A percentile compares a stretch with the other conserved stretches of the same genome.
These are phyloP conservation scores for Falco novaeseelandiae DNA, from an alignment of 2,797 vertebrate genomes.

Conservation along the genomic window DNA sequence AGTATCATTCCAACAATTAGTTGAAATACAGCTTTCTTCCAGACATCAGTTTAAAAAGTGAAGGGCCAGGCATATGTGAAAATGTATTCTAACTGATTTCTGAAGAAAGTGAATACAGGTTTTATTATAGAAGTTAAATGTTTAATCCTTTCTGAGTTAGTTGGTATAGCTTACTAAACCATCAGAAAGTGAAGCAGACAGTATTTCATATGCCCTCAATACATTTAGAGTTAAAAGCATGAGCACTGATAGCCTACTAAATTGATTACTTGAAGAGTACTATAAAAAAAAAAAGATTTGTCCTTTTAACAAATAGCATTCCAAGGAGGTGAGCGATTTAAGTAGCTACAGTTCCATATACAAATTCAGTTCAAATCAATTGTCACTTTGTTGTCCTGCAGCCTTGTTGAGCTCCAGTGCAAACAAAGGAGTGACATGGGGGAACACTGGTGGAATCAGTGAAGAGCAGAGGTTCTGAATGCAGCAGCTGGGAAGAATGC, in stretches of 20 bases:
- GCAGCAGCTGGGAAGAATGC: rapidly evolving
- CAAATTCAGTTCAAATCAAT: background rate
- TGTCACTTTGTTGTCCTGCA: rapidly evolving
- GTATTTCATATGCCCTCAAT: background rate
- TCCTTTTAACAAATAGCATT: background rate
- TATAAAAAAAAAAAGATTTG: background rate
- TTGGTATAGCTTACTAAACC: background rate
- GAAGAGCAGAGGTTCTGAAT: background rate
- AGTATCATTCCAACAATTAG: background rate
- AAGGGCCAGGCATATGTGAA: background rate
- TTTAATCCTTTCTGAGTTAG: background rate
- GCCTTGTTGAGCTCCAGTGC: background rate
- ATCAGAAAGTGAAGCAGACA: background rate
- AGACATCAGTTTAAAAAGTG: background rate
- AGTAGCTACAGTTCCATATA: background rate
- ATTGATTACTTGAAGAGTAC: background rate
- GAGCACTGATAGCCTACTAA: background rate
- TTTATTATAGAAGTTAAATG: background rate
- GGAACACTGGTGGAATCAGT: background rate
- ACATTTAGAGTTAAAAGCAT: background rate
- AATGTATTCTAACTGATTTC: background rate
- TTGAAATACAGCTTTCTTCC: background rate
- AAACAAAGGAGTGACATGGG: background rate
- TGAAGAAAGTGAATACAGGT: background rate
- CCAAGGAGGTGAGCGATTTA: background rate